These are phyloP conservation scores for Drosophila subsilvestris DNA, from an alignment of 2,888 invertebrate genomes.

Conservation along the genomic window DNA sequence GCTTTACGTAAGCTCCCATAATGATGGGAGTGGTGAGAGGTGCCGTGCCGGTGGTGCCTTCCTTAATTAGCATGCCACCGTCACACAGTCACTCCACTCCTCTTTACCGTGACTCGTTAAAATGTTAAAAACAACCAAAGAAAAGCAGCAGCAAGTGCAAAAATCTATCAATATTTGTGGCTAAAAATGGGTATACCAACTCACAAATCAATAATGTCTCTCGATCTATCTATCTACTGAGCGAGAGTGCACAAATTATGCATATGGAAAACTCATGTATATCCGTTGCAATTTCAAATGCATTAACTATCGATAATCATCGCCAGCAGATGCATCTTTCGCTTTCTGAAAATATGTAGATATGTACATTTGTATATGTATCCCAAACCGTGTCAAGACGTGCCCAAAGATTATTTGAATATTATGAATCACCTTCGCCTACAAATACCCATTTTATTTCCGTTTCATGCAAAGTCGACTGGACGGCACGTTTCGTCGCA, in stretches of 20 bases:
- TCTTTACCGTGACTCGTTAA: slow-evolving; percentile 2
- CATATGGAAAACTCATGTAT: neutral
- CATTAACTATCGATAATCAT: neutral
- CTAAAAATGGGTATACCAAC: neutral
- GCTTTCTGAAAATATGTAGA: neutral
- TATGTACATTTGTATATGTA: neutral
- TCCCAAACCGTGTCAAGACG: slow-evolving; percentile 24
- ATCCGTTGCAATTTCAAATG: slow-evolving; percentile 3
- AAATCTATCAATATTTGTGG: too few species aligned
- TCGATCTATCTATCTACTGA: neutral
- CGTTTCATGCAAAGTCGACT: slow-evolving; percentile 22
- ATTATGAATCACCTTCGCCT: slow-evolving; percentile 28
- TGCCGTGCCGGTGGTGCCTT: neutral
- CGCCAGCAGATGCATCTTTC: slow-evolving; percentile 3
- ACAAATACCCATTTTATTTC: slow-evolving; percentile 13
- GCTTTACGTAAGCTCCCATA: slow-evolving; percentile 28
- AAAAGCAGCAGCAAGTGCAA: neutral
- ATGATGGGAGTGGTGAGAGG: slow-evolving; percentile 12
- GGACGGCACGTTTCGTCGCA: slow-evolving; percentile 24
- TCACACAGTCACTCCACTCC: slow-evolving; percentile 4
- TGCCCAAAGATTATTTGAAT: slow-evolving; percentile 15
- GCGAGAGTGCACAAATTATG: too few species aligned
- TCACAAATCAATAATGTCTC: neutral
- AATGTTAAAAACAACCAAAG: neutral
- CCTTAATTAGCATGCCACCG: slow-evolving; percentile 28